Percentiles rank a stretch among this genome's conserved stretches.
These are phyloP conservation scores for Salvelinus fontinalis DNA, from an alignment of 2,113 vertebrate species.

Conservation along the genomic window DNA sequence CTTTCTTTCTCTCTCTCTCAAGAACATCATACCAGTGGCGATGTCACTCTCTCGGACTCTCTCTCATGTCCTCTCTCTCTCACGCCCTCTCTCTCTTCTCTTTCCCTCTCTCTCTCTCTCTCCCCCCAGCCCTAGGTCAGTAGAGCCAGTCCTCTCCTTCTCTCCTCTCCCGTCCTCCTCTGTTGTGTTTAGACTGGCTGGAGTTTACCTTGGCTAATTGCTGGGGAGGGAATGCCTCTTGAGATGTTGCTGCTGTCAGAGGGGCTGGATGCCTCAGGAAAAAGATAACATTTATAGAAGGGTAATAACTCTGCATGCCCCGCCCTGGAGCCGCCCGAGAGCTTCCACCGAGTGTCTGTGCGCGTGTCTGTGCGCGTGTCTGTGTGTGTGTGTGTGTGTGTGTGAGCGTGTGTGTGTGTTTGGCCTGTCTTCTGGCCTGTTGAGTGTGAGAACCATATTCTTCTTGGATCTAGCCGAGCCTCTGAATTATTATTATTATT, in stretches of 20 bases:
- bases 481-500: not conserved
- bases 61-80: not conserved
- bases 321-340: not conserved
- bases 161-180: not conserved
- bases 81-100: not conserved
- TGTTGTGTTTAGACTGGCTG: constrained; percentile 4
- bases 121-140: not conserved
- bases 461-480: not conserved
- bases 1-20: too few relatives aligned
- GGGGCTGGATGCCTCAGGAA: not conserved
- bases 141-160: not conserved
- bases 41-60: too few relatives aligned
- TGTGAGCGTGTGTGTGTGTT: too few relatives aligned
- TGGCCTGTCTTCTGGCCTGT: not conserved
- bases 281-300: constrained; percentile 4
- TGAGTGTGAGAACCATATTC: not conserved
- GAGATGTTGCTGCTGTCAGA: not conserved
- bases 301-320: not conserved
- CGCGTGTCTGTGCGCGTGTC: too few relatives aligned
- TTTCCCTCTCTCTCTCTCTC: not conserved
- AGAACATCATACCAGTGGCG: too few relatives aligned
- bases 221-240: constrained; percentile 13
- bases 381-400: too few relatives aligned
- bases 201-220: constrained; percentile 23
- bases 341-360: not conserved